These are phyloP conservation scores for Pammene aurita DNA, from an alignment of 2,888 invertebrate species.

Conservation along the genomic window DNA sequence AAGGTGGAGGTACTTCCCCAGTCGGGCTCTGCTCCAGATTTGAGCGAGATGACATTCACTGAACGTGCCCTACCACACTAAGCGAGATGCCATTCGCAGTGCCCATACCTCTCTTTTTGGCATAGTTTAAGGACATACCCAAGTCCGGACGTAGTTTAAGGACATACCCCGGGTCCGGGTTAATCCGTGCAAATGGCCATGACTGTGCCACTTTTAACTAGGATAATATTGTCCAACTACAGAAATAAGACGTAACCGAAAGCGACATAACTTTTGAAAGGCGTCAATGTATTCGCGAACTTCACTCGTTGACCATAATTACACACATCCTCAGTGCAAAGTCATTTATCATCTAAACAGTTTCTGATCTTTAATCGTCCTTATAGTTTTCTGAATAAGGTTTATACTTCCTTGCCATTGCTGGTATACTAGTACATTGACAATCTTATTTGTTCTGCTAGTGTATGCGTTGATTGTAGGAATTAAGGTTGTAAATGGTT, in stretches of 20 bases:
- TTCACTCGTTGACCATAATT: conserved; percentile 56
- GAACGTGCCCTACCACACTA: no score
- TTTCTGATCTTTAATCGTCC: conserved; percentile 52
- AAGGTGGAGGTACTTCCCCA: no score
- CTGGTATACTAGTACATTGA: not conserved
- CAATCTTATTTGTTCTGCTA: conserved; percentile 24
- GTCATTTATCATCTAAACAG: conserved; percentile 58
- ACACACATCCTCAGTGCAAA: conserved; percentile 57
- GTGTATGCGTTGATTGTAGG: conserved; percentile 47
- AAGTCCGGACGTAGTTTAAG: no score
- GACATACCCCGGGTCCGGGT: no score
- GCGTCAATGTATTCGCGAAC: conserved; percentile 45
- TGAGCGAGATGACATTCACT: no score
- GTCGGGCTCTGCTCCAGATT: no score
- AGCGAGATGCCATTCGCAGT: no score
- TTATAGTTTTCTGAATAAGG: conserved; percentile 42
- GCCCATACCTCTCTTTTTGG: no score
- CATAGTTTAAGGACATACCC: no score
- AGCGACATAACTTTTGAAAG: conserved; percentile 27
- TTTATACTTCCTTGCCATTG: conserved; percentile 43
- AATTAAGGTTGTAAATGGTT: conserved; percentile 47
- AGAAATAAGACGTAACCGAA: conserved; percentile 2
- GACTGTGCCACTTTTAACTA: conserved; percentile 4
- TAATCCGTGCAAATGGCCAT: not conserved
- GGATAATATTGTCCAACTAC: conserved; percentile 1